Percentiles rank a stretch among this genome's conserved stretches.
Conservation (phyloP, 2,113 vertebrate species). For the Acrocephalus kingi region DNA sequence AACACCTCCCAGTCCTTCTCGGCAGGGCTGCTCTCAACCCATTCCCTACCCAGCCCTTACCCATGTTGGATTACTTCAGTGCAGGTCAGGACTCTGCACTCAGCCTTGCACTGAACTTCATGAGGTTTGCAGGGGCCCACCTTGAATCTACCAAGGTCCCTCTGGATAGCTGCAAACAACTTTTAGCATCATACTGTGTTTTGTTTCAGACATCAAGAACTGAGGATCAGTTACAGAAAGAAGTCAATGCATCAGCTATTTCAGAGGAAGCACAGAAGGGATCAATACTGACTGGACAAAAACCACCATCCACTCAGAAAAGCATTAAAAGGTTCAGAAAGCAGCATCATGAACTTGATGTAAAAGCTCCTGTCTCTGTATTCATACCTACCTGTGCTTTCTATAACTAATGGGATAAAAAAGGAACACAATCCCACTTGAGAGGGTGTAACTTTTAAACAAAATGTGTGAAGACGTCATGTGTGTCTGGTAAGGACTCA, state of each 20-base stretch:
- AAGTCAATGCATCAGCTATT: neutral
- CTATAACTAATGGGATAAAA: neutral
- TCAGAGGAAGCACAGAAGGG: neutral
- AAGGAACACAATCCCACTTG: neutral
- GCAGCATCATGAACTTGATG: constrained; percentile 34
- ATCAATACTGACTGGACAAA: constrained; percentile 8
- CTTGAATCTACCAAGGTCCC: too few relatives aligned
- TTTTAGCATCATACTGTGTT: neutral
- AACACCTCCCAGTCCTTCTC: neutral
- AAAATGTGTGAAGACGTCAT: neutral
- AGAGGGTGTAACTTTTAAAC: neutral
- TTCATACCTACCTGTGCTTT: neutral
- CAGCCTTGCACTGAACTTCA: neutral
- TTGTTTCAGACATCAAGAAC: constrained; percentile 54
- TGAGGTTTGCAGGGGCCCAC: neutral
- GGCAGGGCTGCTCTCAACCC: neutral
- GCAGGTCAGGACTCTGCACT: neutral
- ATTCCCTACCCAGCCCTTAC: neutral
- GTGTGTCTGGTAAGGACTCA: neutral
- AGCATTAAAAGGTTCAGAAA: constrained; percentile 52
- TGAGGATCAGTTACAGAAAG: neutral
- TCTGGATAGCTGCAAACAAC: neutral
- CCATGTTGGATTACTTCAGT: neutral
- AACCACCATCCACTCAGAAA: constrained; percentile 69
- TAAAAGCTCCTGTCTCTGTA: neutral